phyloP scores from a whole-genome alignment of 2,888 invertebrate species.

The Cantharis nigra region DNA sequence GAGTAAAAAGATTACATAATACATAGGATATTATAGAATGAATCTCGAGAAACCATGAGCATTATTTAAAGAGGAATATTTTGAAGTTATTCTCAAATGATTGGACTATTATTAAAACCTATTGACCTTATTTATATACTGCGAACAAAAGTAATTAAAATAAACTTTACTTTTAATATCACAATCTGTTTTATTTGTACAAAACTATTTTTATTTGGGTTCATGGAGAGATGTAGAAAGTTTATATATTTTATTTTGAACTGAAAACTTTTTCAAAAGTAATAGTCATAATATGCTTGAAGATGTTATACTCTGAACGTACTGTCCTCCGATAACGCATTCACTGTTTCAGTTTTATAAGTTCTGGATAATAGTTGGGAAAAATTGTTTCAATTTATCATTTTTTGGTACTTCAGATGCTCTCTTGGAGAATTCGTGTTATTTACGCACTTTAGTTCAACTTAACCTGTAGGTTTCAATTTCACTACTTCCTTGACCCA shows the following conservation, averaged over 20 bases:
- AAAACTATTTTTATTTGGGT: neutral
- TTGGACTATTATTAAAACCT: neutral
- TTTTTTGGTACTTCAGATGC: neutral
- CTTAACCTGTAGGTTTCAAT: conserved; percentile 6
- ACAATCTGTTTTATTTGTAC: neutral
- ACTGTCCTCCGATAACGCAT: neutral
- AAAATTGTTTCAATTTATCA: neutral
- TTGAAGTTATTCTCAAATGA: no score
- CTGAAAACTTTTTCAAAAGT: no score
- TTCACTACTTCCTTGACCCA: conserved; percentile 42
- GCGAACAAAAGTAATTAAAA: neutral
- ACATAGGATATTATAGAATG: no score
- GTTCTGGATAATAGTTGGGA: neutral
- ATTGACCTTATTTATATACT: neutral
- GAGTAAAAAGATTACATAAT: no score
- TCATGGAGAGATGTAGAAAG: neutral
- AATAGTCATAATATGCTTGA: no score
- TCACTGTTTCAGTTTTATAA: neutral
- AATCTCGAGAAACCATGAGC: no score
- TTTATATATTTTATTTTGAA: neutral
- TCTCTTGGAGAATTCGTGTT: neutral
- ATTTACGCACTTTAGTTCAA: neutral
- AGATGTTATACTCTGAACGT: no score
- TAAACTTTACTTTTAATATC: neutral
- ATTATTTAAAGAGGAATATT: no score